These are phyloP conservation scores for Pedetes capensis DNA, from an alignment of 2,113 vertebrate species.

Conservation along the genomic window DNA sequence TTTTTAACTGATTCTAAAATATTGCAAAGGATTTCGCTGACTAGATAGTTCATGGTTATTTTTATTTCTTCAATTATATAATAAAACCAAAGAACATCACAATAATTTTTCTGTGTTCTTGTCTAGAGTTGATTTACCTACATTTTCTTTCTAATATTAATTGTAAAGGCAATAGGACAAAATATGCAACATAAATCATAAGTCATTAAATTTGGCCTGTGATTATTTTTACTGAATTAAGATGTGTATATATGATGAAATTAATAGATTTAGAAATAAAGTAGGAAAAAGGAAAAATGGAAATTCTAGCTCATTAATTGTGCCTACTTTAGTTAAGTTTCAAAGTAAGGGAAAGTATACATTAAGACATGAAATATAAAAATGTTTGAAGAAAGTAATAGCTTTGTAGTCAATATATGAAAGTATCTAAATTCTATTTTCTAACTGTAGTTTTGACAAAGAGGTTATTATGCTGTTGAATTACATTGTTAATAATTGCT, in stretches of 20 bases:
- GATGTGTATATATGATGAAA: neutral
- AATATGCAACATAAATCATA: neutral
- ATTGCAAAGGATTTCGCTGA: neutral
- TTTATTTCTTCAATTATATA: neutral
- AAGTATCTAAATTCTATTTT: neutral
- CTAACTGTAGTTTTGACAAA: neutral
- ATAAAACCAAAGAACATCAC: neutral
- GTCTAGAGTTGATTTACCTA: neutral
- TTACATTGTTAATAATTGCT: neutral
- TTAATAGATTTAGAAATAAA: neutral
- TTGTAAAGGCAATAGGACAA: neutral
- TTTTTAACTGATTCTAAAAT: neutral
- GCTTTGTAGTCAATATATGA: neutral
- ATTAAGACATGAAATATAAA: neutral
- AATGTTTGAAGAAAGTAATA: neutral
- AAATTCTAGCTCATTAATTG: neutral
- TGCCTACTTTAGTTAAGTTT: neutral
- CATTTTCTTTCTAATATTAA: neutral
- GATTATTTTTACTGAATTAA: neutral
- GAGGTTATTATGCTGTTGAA: neutral
- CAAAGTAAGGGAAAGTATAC: neutral
- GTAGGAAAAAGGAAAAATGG: neutral
- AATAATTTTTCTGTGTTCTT: neutral
- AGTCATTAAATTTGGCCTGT: neutral
- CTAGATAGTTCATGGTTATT: neutral